Percentiles rank a stretch among this genome's conserved stretches.
These are phyloP conservation scores for Ancistrus triradiatus DNA, from an alignment of 2,113 vertebrate genomes.

Conservation along the genomic window DNA sequence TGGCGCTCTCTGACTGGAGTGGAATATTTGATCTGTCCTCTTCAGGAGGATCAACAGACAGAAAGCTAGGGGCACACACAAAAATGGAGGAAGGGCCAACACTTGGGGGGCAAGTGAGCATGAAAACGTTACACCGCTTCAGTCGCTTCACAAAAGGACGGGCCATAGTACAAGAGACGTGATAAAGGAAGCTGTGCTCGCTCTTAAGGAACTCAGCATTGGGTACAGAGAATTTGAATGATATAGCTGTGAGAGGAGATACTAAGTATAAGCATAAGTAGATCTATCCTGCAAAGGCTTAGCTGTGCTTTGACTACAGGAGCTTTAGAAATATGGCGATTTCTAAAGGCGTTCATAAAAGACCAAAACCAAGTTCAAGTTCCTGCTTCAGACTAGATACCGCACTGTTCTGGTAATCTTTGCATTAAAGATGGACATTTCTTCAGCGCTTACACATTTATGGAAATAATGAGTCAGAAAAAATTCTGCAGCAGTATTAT, in stretches of 20 bases:
- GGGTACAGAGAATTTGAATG: constrained; percentile 34
- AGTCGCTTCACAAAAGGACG: constrained; percentile 39
- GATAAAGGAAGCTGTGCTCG: constrained; percentile 36
- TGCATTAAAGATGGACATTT: too few species aligned
- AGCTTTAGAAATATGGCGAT: too few species aligned
- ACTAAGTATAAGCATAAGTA: constrained; percentile 7
- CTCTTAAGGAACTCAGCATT: constrained; percentile 39
- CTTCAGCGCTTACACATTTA: too few species aligned
- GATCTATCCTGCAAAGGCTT: neutral
- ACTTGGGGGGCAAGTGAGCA: constrained; percentile 28
- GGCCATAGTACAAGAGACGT: constrained; percentile 10
- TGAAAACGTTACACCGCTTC: constrained; percentile 41
- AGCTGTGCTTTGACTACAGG: too few species aligned
- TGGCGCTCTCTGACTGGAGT: constrained; percentile 59
- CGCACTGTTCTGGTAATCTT: too few species aligned
- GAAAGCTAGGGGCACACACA: constrained; percentile 51
- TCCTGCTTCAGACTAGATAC: too few species aligned
- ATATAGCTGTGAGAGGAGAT: constrained; percentile 20
- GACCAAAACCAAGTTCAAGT: too few species aligned
- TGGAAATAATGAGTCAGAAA: too few species aligned
- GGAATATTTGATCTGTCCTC: constrained; percentile 77
- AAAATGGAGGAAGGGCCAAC: neutral
- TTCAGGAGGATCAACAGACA: constrained; percentile 71
- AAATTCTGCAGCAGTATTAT: too few species aligned
- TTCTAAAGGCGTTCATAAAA: too few species aligned